Evolutionary conservation across 2,113 vertebrate species (phyloP).

Genomic region (Helogale parvula): DNA sequence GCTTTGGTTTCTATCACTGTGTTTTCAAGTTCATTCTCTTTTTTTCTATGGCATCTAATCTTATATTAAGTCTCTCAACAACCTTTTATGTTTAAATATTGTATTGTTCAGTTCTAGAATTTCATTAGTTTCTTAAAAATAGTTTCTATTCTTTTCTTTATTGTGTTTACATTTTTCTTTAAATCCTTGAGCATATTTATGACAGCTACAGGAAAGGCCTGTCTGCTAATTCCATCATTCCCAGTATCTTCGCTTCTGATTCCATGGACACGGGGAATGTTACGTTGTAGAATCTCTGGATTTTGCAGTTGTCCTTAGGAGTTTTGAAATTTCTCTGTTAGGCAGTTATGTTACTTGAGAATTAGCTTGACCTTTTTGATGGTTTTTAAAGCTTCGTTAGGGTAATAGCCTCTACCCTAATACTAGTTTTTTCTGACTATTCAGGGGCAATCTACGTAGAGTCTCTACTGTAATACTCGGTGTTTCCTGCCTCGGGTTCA

Average conservation of each 20-base stretch:
- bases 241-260: neutral
- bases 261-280: neutral
- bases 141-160: neutral
- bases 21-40: neutral
- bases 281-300: neutral
- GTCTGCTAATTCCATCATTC: neutral
- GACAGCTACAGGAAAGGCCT: neutral
- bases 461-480: neutral
- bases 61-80: neutral
- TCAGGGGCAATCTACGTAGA: neutral
- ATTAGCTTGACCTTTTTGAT: neutral
- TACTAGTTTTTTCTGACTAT: neutral
- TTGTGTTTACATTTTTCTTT: neutral
- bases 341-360: neutral
- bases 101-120: neutral
- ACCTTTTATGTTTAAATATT: neutral
- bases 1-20: neutral
- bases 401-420: neutral
- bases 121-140: neutral
- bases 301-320: constrained; percentile 13
- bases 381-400: neutral
- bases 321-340: neutral
- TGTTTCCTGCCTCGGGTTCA: neutral
- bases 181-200: neutral
- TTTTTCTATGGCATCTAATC: neutral